phyloP scores from a whole-genome alignment of 2,113 vertebrate species.

The Pangasianodon gigas region DNA sequence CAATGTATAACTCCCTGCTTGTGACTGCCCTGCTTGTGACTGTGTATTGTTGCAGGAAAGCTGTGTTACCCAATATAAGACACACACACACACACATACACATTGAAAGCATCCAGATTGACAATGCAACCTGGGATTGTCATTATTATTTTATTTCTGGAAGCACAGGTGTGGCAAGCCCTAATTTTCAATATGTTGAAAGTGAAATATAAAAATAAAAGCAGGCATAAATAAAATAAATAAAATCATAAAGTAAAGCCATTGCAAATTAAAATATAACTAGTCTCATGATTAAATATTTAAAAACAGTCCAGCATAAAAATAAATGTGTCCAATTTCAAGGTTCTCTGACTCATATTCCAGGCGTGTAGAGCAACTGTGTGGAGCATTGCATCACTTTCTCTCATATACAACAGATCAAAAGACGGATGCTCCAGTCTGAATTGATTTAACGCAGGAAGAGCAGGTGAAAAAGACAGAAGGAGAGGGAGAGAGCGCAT shows the following conservation, averaged over 20 bases:
- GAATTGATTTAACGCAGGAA: constrained; percentile 3
- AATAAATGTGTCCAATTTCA: background rate
- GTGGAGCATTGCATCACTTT: constrained; percentile 32
- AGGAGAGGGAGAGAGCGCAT: background rate
- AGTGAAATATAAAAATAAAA: background rate
- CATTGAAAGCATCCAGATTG: background rate
- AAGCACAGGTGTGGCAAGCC: background rate
- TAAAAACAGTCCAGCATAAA: background rate
- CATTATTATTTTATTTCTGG: background rate
- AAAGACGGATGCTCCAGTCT: constrained; percentile 24
- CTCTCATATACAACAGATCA: constrained; percentile 28
- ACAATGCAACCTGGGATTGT: constrained; percentile 10
- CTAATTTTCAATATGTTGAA: background rate
- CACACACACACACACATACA: background rate
- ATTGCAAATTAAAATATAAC: background rate
- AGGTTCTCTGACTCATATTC: constrained; percentile 5
- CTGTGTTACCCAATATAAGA: constrained; percentile 19
- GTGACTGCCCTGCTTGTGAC: background rate
- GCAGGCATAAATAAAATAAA: background rate
- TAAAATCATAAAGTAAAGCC: background rate
- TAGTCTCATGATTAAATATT: background rate
- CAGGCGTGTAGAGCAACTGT: background rate
- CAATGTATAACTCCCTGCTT: background rate
- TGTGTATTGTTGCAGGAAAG: background rate
- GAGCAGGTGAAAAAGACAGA: constrained; percentile 12